Evolutionary conservation across 92 coral and sea anemone species (phyloP), one percentile per base, ranked within the genome.

Genomic region (Montipora capitata): DNA sequence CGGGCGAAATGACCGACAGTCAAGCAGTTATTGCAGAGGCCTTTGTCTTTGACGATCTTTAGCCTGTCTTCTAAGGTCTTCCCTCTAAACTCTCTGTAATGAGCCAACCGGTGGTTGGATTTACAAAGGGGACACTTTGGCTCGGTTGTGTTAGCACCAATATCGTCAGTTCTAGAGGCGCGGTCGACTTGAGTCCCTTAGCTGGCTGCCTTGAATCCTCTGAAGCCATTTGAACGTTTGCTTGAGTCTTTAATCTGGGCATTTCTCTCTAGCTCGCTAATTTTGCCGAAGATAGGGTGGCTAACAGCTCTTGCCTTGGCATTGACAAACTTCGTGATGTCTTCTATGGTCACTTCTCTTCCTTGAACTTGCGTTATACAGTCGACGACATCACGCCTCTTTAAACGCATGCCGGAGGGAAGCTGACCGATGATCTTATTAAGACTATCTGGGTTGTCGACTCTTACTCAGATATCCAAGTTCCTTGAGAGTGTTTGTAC

Each of bases 11-110:
- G 96, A 11, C 92, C 92, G 2, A 51, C 2, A 5, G 70, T 43
- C 4, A 93, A 77, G 61, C 96, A 90, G 79, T 90, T 35, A 77
- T 76, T 59, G 49, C 94, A 90, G 1, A 90, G 84, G 54, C 35
- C 38, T 63, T 81, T 59, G 5, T 61, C 38, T 8, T 68, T 45
- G 10, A 89, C 84, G 13, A 89, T 48, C 7, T 84, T 72, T 15
- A 63, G 35, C 35, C 35, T 27, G 35, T 27, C 35, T 27, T 27
- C 35, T 27, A 0, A 27, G 35, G 35, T 27, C 35, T 27, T 27
- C 35, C 35, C 27, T 27, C 35, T 27, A 27, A 27, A 27, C 35
- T 27, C 35, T 27, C 35, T 27, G 35, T 27, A 27, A 27, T 27
- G 35, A 27, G 35, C 35, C 35, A 27, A 27, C 35, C 35, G 35